Conservation (phyloP, 2,888 invertebrate genomes). For the Euclidia mi region DNA sequence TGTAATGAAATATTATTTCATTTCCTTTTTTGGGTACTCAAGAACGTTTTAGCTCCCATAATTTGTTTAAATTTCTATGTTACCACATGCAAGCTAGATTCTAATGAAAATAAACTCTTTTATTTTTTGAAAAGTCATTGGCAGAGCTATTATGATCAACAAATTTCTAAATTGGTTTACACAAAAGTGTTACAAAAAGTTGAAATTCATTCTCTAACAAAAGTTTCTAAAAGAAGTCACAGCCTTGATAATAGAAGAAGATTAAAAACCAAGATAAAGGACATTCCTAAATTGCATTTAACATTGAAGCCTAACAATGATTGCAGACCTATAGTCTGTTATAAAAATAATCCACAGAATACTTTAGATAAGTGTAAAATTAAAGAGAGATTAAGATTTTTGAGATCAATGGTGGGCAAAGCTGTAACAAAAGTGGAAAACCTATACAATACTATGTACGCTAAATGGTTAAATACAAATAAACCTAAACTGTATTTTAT, state of each 20-base stretch:
- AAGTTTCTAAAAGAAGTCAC: constrained; percentile 63
- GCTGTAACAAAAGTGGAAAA: constrained; percentile 67
- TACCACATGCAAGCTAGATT: constrained; percentile 80
- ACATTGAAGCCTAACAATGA: constrained; percentile 77
- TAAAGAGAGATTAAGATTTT: constrained; percentile 73
- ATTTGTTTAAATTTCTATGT: constrained; percentile 83
- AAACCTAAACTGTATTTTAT: constrained; percentile 83
- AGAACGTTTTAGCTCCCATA: constrained; percentile 75
- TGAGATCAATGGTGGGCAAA: constrained; percentile 69
- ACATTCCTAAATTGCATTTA: constrained; percentile 79
- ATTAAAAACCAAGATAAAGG: constrained; percentile 66
- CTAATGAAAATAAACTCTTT: constrained; percentile 81
- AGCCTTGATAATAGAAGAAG: constrained; percentile 59
- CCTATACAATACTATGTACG: constrained; percentile 65
- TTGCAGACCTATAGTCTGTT: constrained; percentile 81
- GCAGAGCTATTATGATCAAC: constrained; percentile 84
- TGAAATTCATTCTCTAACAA: constrained; percentile 67
- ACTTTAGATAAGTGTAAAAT: constrained; percentile 73
- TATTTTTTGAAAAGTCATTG: constrained; percentile 83
- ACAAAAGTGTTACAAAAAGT: constrained; percentile 70
- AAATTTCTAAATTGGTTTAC: constrained; percentile 72
- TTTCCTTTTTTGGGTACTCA: constrained; percentile 73
- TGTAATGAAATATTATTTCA: constrained; percentile 58
- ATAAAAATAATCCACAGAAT: constrained; percentile 67
- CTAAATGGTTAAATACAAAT: constrained; percentile 70